Conservation (phyloP, 2,797 vertebrate species). For the Phoebastria nigripes region DNA sequence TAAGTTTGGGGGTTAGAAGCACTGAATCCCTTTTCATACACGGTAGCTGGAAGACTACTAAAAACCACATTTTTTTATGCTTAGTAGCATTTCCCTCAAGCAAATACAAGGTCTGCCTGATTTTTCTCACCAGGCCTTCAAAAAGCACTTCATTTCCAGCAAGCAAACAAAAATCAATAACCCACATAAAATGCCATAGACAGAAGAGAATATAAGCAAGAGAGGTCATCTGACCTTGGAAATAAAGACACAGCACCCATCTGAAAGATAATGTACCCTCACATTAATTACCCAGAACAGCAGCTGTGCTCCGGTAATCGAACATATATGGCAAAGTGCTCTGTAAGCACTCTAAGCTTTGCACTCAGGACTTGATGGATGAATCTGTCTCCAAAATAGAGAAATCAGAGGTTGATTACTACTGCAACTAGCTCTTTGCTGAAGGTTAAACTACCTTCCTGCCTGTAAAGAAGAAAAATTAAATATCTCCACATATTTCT, state of each 20-base stretch:
- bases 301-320: constrained; percentile 29
- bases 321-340: background rate
- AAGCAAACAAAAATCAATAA: background rate
- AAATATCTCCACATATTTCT: background rate
- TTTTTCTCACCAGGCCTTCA: background rate
- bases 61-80: background rate
- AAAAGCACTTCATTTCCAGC: background rate
- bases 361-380: background rate
- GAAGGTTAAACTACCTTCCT: background rate
- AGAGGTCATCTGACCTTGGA: background rate
- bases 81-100: background rate
- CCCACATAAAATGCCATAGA: background rate
- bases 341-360: background rate
- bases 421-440: background rate
- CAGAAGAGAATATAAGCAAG: background rate
- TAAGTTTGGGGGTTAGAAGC: background rate
- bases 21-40: background rate
- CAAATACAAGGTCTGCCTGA: background rate
- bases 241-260: constrained; percentile 3
- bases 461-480: background rate
- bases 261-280: background rate
- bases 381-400: background rate
- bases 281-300: constrained; percentile 28
- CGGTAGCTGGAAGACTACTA: background rate
- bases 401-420: background rate